Evolutionary conservation across 2,797 vertebrate species (phyloP).

Genomic region (Epinephelus malabaricus): DNA sequence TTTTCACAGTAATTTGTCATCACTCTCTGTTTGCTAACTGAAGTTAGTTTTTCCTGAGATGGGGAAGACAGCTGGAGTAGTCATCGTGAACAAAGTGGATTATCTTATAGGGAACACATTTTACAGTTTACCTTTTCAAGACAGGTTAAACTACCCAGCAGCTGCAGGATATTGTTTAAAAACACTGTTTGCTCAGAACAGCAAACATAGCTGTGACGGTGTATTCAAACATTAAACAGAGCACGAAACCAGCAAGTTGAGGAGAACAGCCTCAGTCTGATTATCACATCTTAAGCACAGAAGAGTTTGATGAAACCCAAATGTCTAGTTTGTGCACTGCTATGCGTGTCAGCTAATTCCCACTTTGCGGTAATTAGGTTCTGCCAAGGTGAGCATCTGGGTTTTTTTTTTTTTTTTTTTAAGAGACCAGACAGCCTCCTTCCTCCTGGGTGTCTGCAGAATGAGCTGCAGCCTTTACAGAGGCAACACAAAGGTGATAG

Average conservation of each 20-base stretch:
- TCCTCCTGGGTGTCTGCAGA: slow-evolving; percentile 18
- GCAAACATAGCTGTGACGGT: slow-evolving; percentile 12
- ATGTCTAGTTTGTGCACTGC: slow-evolving; percentile 33
- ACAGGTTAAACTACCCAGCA: slow-evolving; percentile 6
- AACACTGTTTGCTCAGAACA: slow-evolving; percentile 18
- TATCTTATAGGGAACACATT: neutral
- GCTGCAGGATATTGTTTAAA: slow-evolving; percentile 26
- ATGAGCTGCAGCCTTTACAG: slow-evolving; percentile 29
- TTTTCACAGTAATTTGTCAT: slow-evolving; percentile 5
- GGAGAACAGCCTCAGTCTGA: neutral
- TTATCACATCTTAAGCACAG: neutral
- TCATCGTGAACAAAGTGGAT: neutral
- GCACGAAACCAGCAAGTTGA: neutral
- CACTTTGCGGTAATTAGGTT: slow-evolving; percentile 27
- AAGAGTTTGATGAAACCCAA: slow-evolving; percentile 37
- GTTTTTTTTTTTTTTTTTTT: slow-evolving; percentile 20
- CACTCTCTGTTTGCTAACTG: neutral
- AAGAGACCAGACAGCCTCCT: slow-evolving; percentile 10
- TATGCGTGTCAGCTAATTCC: slow-evolving; percentile 23
- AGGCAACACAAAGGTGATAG: slow-evolving; percentile 21
- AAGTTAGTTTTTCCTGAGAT: neutral
- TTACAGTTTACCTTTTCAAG: neutral
- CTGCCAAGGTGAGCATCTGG: slow-evolving; percentile 33
- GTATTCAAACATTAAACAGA: slow-evolving; percentile 8
- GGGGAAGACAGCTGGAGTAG: neutral